Percentiles rank a stretch among this genome's conserved stretches.
Conservation (phyloP, 1,140 invertebrate species). For the Eueides isabella region DNA sequence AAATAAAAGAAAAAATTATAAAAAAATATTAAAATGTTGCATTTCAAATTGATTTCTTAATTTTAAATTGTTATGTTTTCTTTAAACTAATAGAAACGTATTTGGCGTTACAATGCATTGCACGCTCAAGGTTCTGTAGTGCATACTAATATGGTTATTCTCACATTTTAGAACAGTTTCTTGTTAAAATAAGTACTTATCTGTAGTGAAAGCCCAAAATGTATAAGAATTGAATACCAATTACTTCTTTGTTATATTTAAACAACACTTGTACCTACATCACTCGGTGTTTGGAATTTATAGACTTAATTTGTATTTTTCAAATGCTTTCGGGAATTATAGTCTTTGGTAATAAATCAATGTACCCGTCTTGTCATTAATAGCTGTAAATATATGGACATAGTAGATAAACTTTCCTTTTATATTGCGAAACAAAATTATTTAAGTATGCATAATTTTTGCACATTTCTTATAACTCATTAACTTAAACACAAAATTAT, state of each 20-base stretch:
- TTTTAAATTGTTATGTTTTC: background rate
- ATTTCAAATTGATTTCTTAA: conserved; percentile 24
- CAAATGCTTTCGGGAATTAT: background rate
- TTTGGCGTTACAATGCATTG: background rate
- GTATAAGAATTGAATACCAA: conserved; percentile 22
- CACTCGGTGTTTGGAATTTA: background rate
- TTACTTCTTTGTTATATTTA: conserved; percentile 10
- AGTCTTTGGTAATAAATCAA: too few relatives aligned
- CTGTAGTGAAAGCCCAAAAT: conserved; percentile 12
- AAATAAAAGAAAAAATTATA: conserved; percentile 21
- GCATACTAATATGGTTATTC: conserved; percentile 20
- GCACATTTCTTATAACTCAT: too few relatives aligned
- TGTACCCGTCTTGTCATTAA: too few relatives aligned
- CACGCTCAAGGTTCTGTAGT: background rate
- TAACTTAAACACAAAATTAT: too few relatives aligned
- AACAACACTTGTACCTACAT: background rate
- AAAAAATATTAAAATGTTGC: conserved; percentile 26
- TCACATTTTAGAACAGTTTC: background rate
- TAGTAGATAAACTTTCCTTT: background rate
- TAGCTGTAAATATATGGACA: background rate
- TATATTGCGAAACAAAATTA: too few relatives aligned
- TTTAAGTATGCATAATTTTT: too few relatives aligned
- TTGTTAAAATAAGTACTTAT: background rate
- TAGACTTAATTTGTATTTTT: background rate
- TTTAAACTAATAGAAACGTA: conserved; percentile 1